A percentile compares a stretch with the other conserved stretches of the same genome.
Evolutionary conservation across 2,113 vertebrate species (phyloP).

Genomic region (Coreoperca whiteheadi): DNA sequence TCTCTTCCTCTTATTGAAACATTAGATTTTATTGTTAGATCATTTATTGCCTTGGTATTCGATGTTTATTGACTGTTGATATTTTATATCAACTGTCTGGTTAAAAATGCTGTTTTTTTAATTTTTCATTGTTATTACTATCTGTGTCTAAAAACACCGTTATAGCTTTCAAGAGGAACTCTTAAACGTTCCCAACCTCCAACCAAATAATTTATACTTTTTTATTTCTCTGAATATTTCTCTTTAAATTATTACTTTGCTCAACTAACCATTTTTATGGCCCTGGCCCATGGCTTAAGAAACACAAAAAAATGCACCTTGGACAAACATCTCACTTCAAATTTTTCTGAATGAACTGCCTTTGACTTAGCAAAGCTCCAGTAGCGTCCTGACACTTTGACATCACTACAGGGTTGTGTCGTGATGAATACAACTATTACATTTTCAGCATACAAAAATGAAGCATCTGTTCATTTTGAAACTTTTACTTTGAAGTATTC

Average conservation of each 20-base stretch:
- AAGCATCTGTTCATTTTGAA: not conserved
- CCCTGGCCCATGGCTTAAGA: not conserved
- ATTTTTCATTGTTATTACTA: not conserved
- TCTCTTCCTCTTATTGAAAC: conserved; percentile 42
- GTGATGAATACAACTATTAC: not conserved
- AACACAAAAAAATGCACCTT: not conserved
- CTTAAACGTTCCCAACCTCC: not conserved
- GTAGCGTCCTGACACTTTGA: not conserved
- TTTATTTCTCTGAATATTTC: not conserved
- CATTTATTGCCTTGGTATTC: conserved; percentile 62
- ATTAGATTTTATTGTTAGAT: conserved; percentile 41
- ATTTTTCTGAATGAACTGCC: not conserved
- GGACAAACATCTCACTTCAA: not conserved
- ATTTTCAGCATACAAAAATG: not conserved
- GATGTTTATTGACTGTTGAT: conserved; percentile 15
- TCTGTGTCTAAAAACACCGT: not conserved
- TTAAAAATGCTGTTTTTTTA: conserved; percentile 7
- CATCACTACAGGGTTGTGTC: not conserved
- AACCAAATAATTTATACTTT: not conserved
- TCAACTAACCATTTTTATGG: not conserved
- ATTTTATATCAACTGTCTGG: conserved; percentile 1
- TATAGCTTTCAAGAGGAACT: conserved; percentile 13
- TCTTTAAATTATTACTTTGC: not conserved
- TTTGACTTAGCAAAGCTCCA: not conserved
- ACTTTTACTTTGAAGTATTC: conserved; percentile 9